Evolutionary conservation across 2,888 invertebrate genomes (phyloP).

Genomic region (Lasioglossum villosulum): DNA sequence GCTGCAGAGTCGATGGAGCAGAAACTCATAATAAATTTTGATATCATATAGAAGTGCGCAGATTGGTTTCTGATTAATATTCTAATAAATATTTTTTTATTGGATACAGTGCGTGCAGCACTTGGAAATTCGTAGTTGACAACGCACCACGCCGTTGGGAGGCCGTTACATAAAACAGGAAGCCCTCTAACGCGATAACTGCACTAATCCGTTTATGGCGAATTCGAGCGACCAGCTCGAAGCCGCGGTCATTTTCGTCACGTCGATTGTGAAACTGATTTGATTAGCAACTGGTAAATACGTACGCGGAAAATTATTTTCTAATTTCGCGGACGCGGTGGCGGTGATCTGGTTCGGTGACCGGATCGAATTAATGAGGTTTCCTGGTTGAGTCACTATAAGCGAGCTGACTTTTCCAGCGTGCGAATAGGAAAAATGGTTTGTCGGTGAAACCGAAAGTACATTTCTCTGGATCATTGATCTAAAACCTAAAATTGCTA

Average conservation of each 20-base stretch:
- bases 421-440: not conserved
- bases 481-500: no score
- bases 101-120: no score
- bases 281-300: not conserved
- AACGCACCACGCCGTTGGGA: not conserved
- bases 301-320: not conserved
- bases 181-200: constrained; percentile 23
- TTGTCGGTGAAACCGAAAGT: not conserved
- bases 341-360: not conserved
- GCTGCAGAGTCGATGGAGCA: not conserved
- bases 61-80: no score
- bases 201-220: constrained; percentile 22
- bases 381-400: not conserved
- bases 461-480: not conserved
- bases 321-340: not conserved
- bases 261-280: constrained; percentile 4
- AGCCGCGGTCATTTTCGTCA: not conserved
- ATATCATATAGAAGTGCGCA: not conserved
- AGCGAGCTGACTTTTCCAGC: not conserved
- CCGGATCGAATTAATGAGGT: not conserved
- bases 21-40: not conserved
- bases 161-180: constrained; percentile 20
- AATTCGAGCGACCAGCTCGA: constrained; percentile 6
- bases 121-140: not conserved
- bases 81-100: not conserved